Evolutionary conservation across 2,113 vertebrate species (phyloP).

Genomic region (Polypterus senegalus): DNA sequence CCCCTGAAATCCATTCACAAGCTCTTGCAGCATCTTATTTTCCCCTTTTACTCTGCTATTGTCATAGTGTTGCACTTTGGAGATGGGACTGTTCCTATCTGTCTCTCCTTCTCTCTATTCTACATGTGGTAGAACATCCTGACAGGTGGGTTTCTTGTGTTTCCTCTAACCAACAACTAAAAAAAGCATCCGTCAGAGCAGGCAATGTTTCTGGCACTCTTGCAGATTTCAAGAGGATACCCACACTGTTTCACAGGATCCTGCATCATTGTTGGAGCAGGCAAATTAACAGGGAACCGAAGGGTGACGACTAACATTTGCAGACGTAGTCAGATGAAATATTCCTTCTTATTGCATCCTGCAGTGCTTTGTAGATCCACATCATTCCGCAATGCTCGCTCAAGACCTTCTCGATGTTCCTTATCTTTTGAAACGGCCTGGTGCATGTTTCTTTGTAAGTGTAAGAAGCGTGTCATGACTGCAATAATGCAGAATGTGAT

Average conservation of each 20-base stretch:
- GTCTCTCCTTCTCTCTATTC: too few relatives aligned
- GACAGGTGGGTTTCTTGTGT: too few relatives aligned
- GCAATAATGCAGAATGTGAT: constrained; percentile 73
- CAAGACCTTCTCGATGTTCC: constrained; percentile 64
- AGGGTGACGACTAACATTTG: constrained; percentile 14
- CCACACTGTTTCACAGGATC: neutral
- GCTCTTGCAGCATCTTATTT: too few relatives aligned
- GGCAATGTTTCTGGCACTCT: neutral
- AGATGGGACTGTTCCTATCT: too few relatives aligned
- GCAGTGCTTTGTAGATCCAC: constrained; percentile 79
- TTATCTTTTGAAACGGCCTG: constrained; percentile 60
- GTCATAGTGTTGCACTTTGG: too few relatives aligned
- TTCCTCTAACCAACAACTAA: too few relatives aligned
- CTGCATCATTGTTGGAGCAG: neutral
- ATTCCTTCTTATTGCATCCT: constrained; percentile 84
- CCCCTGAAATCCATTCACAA: too few relatives aligned
- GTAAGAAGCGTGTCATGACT: constrained; percentile 74
- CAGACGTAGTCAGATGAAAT: constrained; percentile 73
- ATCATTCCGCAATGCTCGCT: constrained; percentile 76
- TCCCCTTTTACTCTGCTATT: too few relatives aligned
- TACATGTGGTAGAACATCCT: too few relatives aligned
- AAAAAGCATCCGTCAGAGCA: neutral
- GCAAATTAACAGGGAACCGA: constrained; percentile 9
- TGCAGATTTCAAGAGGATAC: constrained; percentile 2
- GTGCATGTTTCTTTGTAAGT: constrained; percentile 74